phyloP scores from a whole-genome alignment of 2,113 vertebrate genomes.

The Callipepla californica region DNA sequence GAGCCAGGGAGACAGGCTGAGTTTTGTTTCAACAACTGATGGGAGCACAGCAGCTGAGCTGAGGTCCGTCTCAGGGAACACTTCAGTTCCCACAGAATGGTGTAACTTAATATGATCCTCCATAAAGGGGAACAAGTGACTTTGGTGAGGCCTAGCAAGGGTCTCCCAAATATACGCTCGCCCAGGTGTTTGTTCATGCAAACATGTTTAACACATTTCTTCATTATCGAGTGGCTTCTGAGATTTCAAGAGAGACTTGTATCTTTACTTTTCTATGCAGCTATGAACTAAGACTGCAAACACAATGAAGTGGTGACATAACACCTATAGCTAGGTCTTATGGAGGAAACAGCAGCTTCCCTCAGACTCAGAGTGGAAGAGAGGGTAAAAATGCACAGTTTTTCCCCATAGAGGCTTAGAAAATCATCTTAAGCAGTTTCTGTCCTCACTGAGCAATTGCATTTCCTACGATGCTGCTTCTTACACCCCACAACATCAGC shows the following conservation, averaged over 20 bases:
- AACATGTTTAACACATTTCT: background rate
- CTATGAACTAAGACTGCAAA: background rate
- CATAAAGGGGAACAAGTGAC: background rate
- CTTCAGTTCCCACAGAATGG: background rate
- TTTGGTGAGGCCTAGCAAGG: background rate
- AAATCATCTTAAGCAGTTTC: background rate
- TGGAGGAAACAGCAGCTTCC: background rate
- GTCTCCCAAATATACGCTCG: background rate
- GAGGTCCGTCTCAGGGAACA: background rate
- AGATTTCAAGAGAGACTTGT: background rate
- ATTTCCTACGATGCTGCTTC: background rate
- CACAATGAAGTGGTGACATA: background rate
- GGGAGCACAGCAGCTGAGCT: no score
- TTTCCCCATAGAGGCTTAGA: background rate
- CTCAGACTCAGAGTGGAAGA: background rate
- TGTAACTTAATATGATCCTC: background rate
- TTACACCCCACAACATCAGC: background rate
- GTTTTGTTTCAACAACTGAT: background rate
- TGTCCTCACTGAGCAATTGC: background rate
- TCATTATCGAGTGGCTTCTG: background rate
- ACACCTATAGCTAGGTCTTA: background rate
- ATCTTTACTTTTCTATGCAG: background rate
- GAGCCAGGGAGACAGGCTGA: background rate
- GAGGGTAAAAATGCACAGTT: background rate
- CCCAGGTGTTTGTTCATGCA: accelerated